A percentile compares a stretch with the other conserved stretches of the same genome.
Evolutionary conservation across 2,113 vertebrate genomes (phyloP).

Genomic region (Rafetus swinhoei): DNA sequence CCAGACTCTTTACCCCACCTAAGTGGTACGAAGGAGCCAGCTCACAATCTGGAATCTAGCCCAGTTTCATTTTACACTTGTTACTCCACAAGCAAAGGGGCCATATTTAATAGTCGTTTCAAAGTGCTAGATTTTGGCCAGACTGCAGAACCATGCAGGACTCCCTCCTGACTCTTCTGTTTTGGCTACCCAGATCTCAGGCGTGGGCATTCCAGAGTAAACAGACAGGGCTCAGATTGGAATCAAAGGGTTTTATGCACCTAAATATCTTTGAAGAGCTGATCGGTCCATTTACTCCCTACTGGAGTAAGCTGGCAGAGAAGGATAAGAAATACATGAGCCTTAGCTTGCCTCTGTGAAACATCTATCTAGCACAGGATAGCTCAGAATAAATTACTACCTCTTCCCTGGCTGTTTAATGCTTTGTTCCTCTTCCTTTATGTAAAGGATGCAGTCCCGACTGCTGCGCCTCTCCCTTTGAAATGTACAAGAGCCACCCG

Average conservation of each 20-base stretch:
- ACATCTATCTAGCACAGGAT: background rate
- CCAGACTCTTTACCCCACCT: background rate
- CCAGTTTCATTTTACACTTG: background rate
- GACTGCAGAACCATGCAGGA: background rate
- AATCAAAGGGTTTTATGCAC: too few species aligned
- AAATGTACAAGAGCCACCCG: too few species aligned
- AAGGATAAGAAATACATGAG: background rate
- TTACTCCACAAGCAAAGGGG: background rate
- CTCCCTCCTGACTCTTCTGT: background rate
- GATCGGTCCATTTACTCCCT: background rate
- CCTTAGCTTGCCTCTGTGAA: background rate
- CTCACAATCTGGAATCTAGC: background rate
- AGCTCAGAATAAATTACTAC: background rate
- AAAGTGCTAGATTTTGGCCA: background rate
- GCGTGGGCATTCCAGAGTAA: background rate
- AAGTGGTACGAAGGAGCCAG: background rate
- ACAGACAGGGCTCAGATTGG: too few species aligned
- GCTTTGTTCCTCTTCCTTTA: background rate
- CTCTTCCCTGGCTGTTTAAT: background rate
- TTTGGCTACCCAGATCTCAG: background rate
- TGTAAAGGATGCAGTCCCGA: background rate
- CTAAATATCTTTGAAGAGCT: background rate
- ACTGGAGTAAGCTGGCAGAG: background rate
- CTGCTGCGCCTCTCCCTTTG: too few species aligned
- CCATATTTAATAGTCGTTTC: background rate